Base-by-base conservation (phyloP, 2,113 vertebrate species). In the Ondatra zibethicus region DNA sequence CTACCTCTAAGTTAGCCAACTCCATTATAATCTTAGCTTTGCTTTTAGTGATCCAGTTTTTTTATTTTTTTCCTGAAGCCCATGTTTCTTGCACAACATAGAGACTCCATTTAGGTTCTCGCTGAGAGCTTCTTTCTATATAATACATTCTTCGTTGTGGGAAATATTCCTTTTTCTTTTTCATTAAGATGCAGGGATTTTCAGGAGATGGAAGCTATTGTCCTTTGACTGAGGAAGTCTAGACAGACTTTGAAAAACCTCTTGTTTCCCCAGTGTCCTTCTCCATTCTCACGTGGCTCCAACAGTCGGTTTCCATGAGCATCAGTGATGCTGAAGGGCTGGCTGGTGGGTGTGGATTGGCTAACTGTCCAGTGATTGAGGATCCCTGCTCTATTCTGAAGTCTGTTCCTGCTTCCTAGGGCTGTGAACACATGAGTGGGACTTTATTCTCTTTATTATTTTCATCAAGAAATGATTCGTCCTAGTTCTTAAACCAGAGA, bases 31-130 rank as follows among this genome's bases (percentile, higher is more conserved):
- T 82, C 66, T 78, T 92, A 76, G 73, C 17, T 21, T 81, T 70
- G 27, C 65, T 95, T 88, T 7, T n/a, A 73, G 17, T 84, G 73
- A n/a, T 29, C 27, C 36, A 31, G 12, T 95, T 94, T 91, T 96
- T 36, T 93, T 91, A 95, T 39, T 92, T 89, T 63, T 12, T 8
- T 27, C 23, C 9, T 42, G 17, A 42, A 94, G 14, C 7, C 10
- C 42, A 42, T 87, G 25, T 95, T 93, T 94, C 55, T 65, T 80
- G 12, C 3, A 47, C 89, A 45, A 50, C 29, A 58, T 8, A 52
- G 45, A 91, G 52, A 78, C 84, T 45, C 23, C 11, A 82, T 88
- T 61, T 91, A 47, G 27, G 77, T 61, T 85, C 27, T 80, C 65
- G 85, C 17, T 58, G 61, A 82, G 92, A 95, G 92, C n/a, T 89